Evolutionary conservation across 92 coral and sea anemone species (phyloP).

Genomic region (Heteractis magnifica): DNA sequence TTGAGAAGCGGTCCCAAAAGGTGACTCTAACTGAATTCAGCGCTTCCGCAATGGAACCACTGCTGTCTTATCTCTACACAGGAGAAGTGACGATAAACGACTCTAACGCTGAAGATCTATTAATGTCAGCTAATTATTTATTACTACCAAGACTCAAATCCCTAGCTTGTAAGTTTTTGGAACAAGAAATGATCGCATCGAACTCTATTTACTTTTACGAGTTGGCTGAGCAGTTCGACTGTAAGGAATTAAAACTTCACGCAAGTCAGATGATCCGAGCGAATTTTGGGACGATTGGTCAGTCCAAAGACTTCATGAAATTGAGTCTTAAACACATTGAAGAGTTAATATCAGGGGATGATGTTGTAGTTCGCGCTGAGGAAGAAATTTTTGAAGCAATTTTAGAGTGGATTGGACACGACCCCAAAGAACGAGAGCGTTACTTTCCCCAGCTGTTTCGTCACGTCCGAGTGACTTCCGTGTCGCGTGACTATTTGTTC

Average conservation of each 20-base stretch:
- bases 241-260: conserved; percentile 62
- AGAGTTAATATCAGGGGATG: conserved; percentile 78
- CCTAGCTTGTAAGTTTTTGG: conserved; percentile 71
- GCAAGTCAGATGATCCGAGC: conserved; percentile 71
- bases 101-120: conserved; percentile 77
- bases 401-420: conserved; percentile 71
- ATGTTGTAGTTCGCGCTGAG: conserved; percentile 64
- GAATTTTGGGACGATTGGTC: conserved; percentile 79
- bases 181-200: conserved; percentile 63
- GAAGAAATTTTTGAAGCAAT: conserved; percentile 84
- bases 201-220: conserved; percentile 67
- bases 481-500: conserved; percentile 66
- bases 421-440: conserved; percentile 57
- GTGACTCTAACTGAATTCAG: conserved; percentile 59
- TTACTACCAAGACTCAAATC: conserved; percentile 71
- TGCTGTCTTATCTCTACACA: conserved; percentile 72
- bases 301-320: conserved; percentile 65
- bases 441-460: conserved; percentile 65
- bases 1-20: conserved; percentile 49
- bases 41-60: conserved; percentile 45
- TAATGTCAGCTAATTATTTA: conserved; percentile 78
- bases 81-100: conserved; percentile 64
- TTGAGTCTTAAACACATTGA: conserved; percentile 59
- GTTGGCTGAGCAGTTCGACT: conserved; percentile 82
- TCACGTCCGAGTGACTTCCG: conserved; percentile 74